phyloP scores from a whole-genome alignment of 2,113 vertebrate genomes.

The Psilopsiagon aymara region DNA sequence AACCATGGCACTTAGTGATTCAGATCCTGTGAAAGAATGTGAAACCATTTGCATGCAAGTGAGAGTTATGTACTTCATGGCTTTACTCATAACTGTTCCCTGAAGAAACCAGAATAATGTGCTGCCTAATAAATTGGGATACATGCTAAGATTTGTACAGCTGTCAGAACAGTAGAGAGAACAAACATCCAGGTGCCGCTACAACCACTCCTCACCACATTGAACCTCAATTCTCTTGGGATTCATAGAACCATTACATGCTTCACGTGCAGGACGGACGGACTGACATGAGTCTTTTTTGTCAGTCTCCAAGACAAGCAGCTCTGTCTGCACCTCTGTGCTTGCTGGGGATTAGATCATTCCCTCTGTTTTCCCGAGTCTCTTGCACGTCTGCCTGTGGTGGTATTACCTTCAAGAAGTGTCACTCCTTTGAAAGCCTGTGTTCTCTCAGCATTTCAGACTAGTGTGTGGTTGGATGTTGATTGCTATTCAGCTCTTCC shows the following conservation, averaged over 20 bases:
- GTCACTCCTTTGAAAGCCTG: background rate
- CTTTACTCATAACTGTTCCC: background rate
- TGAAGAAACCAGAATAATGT: background rate
- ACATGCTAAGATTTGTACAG: background rate
- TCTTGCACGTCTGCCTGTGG: background rate
- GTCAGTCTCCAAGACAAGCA: background rate
- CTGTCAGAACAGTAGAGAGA: background rate
- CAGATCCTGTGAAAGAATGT: background rate
- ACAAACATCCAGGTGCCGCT: background rate
- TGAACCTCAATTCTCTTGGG: background rate
- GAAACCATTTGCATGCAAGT: background rate
- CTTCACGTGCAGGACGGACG: background rate
- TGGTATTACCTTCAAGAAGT: background rate
- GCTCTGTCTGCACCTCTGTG: background rate
- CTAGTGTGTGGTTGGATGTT: background rate
- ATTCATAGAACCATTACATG: background rate
- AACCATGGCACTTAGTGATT: background rate
- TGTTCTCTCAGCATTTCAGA: background rate
- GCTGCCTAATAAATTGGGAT: background rate
- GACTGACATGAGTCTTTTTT: background rate
- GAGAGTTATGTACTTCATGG: accelerated
- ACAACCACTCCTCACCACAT: background rate
- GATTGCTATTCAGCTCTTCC: background rate
- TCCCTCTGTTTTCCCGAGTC: background rate
- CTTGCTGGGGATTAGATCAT: background rate